Evolutionary conservation across 2,888 invertebrate genomes (phyloP), one percentile per base, ranked within the genome.

Genomic region (Tridacna gigas): DNA sequence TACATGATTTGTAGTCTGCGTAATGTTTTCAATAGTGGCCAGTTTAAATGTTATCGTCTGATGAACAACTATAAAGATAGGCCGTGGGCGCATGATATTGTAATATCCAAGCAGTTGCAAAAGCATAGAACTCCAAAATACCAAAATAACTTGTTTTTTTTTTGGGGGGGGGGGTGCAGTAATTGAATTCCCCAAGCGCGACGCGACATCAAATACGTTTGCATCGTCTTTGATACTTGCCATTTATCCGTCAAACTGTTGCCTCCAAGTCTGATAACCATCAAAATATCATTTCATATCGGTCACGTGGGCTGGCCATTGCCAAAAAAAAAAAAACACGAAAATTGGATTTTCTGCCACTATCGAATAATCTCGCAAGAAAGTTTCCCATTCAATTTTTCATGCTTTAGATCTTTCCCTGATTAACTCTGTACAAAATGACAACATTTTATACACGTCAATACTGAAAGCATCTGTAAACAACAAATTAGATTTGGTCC

Each of bases 281-380:
- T 85, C 85, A 77, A 71, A 82, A 82, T 77, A 82, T 82, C 84
- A 82, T 84, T 82, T 79, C 82, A 84, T 79, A 77, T 76, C 79
- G 75, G 81, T 79, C 81, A 82, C 82, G 74, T 67, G 61, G 48
- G 13, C 74, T 51, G 65, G 60, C 74, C 67, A 63, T 61, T 79
- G 84, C 84, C 82, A 80, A 80, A 84, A 37, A 37, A 37, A 37
- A 37, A 37, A 80, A 81, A 66, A 15, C 51, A 26, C 69, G 69
- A 76, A 82, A 82, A 84, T 84, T 84, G 84, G 84, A 84, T 84
- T 78, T 81, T 71, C 71, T 47, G 48, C 47, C 25, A 51, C 22
- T 51, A 45, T 71, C 51, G 51, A 25, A 47, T 22, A 7, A 71
- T 71, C 47, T 71, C 13, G 28, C 25, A 71, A 51, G 71, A 71